Evolutionary conservation across 2,113 vertebrate species (phyloP).

Genomic region (Opisthocomus hoazin): DNA sequence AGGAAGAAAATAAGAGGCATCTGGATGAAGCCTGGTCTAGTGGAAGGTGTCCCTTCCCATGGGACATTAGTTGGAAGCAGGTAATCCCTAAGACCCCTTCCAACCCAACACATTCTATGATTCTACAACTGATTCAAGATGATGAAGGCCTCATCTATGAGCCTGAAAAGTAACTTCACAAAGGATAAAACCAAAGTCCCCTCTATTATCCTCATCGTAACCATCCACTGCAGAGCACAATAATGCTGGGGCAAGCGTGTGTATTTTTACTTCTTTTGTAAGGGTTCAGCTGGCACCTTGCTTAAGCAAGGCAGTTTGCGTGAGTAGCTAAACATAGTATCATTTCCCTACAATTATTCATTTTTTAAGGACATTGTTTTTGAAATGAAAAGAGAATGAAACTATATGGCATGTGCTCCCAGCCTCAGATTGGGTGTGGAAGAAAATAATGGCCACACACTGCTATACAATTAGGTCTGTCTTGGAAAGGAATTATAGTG

Average conservation of each 20-base stretch:
- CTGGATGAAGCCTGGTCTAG: too few species aligned
- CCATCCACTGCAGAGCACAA: not conserved
- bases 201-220: slow-evolving; percentile 1
- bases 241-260: not conserved
- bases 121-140: not conserved
- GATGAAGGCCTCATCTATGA: not conserved
- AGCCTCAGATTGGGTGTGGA: not conserved
- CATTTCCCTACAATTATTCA: not conserved
- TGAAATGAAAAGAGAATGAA: not conserved
- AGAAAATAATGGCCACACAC: not conserved
- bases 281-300: not conserved
- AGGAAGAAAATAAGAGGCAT: not conserved
- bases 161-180: not conserved
- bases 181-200: not conserved
- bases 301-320: not conserved
- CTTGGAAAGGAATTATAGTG: not conserved
- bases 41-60: too few species aligned
- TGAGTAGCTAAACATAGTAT: not conserved
- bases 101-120: too few species aligned
- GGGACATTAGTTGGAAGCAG: too few species aligned
- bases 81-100: too few species aligned
- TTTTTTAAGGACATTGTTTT: not conserved
- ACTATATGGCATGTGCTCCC: not conserved
- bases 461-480: not conserved
- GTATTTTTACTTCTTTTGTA: slow-evolving; percentile 7